Evolutionary conservation across 2,888 invertebrate species (phyloP), one percentile per base, ranked within the genome.

Genomic region (Zonitis immaculata): DNA sequence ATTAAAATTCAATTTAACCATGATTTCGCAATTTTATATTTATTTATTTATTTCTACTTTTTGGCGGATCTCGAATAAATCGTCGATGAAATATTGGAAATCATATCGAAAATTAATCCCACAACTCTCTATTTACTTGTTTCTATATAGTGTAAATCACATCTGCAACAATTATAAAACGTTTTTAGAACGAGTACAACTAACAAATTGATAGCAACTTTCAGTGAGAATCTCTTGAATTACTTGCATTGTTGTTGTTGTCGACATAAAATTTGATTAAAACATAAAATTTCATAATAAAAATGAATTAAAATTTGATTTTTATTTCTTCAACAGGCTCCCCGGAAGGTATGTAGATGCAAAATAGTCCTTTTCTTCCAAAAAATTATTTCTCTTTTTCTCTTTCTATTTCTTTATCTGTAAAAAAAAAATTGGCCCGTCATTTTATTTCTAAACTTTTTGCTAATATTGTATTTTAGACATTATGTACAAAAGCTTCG

Each of bases 301-400:
- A 45, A 35, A 12, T 22, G 9, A 43, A 26, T 35, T 47, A 45
- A 46, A 66, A 64, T 58, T 59, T 65, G n/a, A 57, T 64, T 69
- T 71, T 68, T 70, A 68, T 68, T 73, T 69, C 73, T 66, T 69
- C 70, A 66, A 70, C 75, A 75, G 75, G 75, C 72, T 72, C 71
- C 61, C 75, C 75, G 59, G 74, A 75, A 75, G 75, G 75, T 75
- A 75, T 68, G 75, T 75, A 75, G 67, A 64, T 56, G 51, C 47
- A n/a, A 26, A 32, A 1, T n/a, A n/a, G n/a, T n/a, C 7, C 32
- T 32, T 1, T 14, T 1, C 12, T 14, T 14, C 16, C 35, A 9
- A 35, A 9, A 1, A 35, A 35, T 3, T 12, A 6, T 16, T 35
- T 16, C 35, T 9, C 6, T 35, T 16, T 35, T 9, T 35, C 16